Evolutionary conservation across 2,888 invertebrate species (phyloP).

Genomic region (Ptilodon capucinus): DNA sequence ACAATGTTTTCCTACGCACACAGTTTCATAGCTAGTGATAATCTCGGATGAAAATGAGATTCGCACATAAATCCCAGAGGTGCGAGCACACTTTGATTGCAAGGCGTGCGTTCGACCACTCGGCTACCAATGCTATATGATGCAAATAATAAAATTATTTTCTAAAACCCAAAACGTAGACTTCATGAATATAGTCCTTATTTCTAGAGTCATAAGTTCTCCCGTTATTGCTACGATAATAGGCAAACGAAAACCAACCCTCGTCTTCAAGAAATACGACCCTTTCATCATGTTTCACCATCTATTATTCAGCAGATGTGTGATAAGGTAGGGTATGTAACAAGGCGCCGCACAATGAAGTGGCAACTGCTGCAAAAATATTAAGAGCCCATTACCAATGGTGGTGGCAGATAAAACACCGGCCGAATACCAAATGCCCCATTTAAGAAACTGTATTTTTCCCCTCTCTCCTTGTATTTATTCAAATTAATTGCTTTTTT

Average conservation of each 20-base stretch:
- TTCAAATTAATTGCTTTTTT: conserved; percentile 76
- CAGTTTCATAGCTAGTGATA: too few relatives aligned
- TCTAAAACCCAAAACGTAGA: too few relatives aligned
- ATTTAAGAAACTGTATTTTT: conserved; percentile 56
- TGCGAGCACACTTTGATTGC: too few relatives aligned
- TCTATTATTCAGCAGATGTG: not conserved
- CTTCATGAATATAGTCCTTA: too few relatives aligned
- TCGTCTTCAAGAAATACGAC: not conserved
- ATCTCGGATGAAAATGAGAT: too few relatives aligned
- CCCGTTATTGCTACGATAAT: not conserved
- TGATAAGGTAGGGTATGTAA: not conserved
- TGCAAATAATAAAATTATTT: too few relatives aligned
- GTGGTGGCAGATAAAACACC: conserved; percentile 57
- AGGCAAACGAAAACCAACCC: not conserved
- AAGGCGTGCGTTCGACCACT: too few relatives aligned
- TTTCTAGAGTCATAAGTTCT: too few relatives aligned
- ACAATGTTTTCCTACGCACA: too few relatives aligned
- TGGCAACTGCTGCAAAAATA: conserved; percentile 43
- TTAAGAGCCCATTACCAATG: conserved; percentile 66
- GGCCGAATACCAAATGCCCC: conserved; percentile 64
- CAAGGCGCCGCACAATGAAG: not conserved
- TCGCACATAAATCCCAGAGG: too few relatives aligned
- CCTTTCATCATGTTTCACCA: not conserved
- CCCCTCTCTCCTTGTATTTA: conserved; percentile 49
- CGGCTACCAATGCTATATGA: too few relatives aligned